Evolutionary conservation across 2,113 vertebrate genomes (phyloP), one percentile per base, ranked within the genome.

Genomic region (Gymnobelideus leadbeateri): DNA sequence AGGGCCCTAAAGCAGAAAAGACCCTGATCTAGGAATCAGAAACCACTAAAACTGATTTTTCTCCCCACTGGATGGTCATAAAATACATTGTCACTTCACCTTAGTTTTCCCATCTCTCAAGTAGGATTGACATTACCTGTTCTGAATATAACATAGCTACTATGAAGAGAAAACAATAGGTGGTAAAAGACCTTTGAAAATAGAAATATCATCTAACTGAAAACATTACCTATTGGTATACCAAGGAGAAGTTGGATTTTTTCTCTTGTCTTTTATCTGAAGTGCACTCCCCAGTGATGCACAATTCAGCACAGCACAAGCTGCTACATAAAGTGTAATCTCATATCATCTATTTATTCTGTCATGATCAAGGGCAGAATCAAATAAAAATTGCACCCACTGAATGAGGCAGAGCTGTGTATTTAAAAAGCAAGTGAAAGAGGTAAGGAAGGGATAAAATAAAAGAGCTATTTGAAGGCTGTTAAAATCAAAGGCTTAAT

Each of bases 401-500:
- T 51, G 84, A 96, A 93, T 31, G 26, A 92, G 26, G 8, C 54
- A 11, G 4, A 7, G 21, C 25, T 8, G 11, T 25, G 37, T 2
- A 24, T 90, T 90, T 28, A 3, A 68, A 49, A 92, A 50, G 92
- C 16, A 93, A 50, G 28, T 91, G 50, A 57, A 31, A 91, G 49
- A 94, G 51, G 51, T 95, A 92, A 91, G 47, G 92, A 43, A 91
- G 93, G n/a, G 49, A 96, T 53, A 55, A 96, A 96, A 52, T 95
- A 57, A 55, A 96, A 96, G 96, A 97, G 91, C 31, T 92, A 25
- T 94, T 97, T 92, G 95, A 97, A 97, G 94, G 93, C 91, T 97
- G 61, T 90, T 97, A 94, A 96, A 98, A 96, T 5, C 96, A 95
- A 95, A 92, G 43, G 96, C 91, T 96, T 93, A 97, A 53, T 97